Percentiles rank a stretch among this genome's conserved stretches.
These are phyloP conservation scores for Thaumetopoea pityocampa DNA, from an alignment of 1,140 invertebrate species.

Conservation along the genomic window DNA sequence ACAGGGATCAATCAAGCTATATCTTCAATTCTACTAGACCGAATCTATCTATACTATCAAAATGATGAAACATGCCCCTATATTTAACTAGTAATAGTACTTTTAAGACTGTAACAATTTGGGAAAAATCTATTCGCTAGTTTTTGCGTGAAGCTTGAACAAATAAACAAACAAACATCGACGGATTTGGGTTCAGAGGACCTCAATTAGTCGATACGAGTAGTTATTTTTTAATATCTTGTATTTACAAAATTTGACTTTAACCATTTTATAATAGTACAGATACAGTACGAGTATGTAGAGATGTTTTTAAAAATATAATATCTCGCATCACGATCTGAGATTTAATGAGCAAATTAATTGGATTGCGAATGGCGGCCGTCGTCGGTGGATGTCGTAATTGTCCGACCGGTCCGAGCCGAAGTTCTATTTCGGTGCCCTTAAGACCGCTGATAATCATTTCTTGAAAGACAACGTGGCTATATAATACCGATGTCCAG, in stretches of 20 bases:
- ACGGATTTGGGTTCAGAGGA: too few species aligned
- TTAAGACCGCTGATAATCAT: slow-evolving; percentile 1
- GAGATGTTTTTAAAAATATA: slow-evolving; percentile 25
- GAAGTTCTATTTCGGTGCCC: not conserved
- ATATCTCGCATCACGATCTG: slow-evolving; percentile 44
- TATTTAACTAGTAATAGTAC: too few species aligned
- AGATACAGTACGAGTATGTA: slow-evolving; percentile 2
- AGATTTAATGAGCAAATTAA: slow-evolving; percentile 57
- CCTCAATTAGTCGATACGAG: too few species aligned
- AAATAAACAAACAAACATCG: too few species aligned
- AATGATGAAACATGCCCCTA: too few species aligned
- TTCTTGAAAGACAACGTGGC: not conserved
- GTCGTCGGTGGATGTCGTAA: not conserved
- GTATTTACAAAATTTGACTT: not conserved
- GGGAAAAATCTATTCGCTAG: too few species aligned
- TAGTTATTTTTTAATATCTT: not conserved
- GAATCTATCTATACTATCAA: too few species aligned
- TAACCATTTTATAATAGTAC: not conserved
- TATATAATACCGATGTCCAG: slow-evolving; percentile 27
- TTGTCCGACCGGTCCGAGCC: slow-evolving; percentile 1
- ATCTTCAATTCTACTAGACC: too few species aligned
- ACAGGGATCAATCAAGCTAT: too few species aligned
- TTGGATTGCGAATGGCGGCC: slow-evolving; percentile 24
- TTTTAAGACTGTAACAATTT: too few species aligned
- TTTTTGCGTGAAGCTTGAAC: too few species aligned